Conservation (phyloP, 2,113 vertebrate genomes). For the Phoxinus phoxinus region DNA sequence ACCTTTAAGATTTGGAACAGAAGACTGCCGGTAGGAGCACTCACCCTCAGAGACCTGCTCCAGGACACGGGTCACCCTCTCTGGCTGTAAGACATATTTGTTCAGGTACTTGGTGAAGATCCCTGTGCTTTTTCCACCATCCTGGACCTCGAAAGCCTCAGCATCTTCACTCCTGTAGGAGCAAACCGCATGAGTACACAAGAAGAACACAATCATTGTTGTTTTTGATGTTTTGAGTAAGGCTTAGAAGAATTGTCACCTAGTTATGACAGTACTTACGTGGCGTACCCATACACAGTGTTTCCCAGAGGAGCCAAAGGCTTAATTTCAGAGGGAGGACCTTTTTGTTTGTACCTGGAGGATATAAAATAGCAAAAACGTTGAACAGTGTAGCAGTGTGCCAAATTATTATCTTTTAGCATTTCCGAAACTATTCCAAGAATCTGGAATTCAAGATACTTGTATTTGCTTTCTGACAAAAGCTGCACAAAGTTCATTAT, state of each 20-base stretch:
- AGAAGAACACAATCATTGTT: no score
- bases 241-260: background rate
- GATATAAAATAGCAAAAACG: conserved; percentile 14
- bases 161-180: conserved; percentile 82
- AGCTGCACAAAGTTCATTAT: background rate
- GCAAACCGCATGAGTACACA: background rate
- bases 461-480: background rate
- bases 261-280: conserved; percentile 74
- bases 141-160: conserved; percentile 86
- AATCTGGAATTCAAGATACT: background rate
- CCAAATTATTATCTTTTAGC: background rate
- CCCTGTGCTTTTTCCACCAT: conserved; percentile 84
- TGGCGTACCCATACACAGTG: conserved; percentile 87
- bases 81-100: conserved; percentile 79
- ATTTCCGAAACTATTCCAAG: background rate
- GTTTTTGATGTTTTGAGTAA: background rate
- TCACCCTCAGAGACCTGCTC: conserved; percentile 87
- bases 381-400: background rate
- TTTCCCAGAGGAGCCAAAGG: conserved; percentile 82
- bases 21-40: conserved; percentile 20
- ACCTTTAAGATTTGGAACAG: background rate
- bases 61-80: conserved; percentile 85
- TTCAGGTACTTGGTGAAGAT: conserved; percentile 91
- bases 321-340: conserved; percentile 77
- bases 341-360: conserved; percentile 81